A percentile compares a stretch with the other conserved stretches of the same genome.
Evolutionary conservation across 2,888 invertebrate species (phyloP).

Genomic region (Pediacus dermestoides): DNA sequence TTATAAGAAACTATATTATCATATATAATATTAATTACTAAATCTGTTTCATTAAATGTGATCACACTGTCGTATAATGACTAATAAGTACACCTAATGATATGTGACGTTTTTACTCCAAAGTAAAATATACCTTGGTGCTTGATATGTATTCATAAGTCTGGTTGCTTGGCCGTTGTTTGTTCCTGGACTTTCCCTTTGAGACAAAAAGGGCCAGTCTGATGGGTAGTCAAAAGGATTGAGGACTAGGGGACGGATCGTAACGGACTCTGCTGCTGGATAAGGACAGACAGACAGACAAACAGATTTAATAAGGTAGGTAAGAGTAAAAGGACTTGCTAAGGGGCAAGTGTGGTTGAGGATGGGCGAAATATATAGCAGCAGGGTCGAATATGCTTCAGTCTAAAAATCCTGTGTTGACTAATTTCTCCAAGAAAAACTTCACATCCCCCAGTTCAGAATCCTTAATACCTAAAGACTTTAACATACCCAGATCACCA

Average conservation of each 20-base stretch:
- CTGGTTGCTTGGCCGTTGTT: constrained; percentile 40
- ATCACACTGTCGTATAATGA: constrained; percentile 26
- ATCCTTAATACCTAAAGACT: constrained; percentile 91
- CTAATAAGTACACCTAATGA: constrained; percentile 37
- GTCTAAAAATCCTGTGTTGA: constrained; percentile 93
- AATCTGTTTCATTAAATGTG: constrained; percentile 25
- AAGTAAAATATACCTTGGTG: constrained; percentile 38
- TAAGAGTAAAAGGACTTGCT: constrained; percentile 70
- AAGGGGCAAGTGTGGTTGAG: constrained; percentile 60
- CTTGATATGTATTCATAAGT: constrained; percentile 47
- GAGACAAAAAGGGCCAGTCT: constrained; percentile 35
- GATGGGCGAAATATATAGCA: constrained; percentile 68
- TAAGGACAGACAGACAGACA: constrained; percentile 26
- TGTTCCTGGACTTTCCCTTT: constrained; percentile 29
- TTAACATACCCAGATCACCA: constrained; percentile 90
- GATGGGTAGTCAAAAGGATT: constrained; percentile 30
- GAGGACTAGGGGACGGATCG: constrained; percentile 39
- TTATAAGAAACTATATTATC: constrained; percentile 36
- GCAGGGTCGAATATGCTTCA: constrained; percentile 57
- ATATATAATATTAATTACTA: constrained; percentile 28
- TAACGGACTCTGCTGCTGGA: constrained; percentile 48
- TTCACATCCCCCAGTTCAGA: constrained; percentile 93
- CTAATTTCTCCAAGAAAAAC: constrained; percentile 92
- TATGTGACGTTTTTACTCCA: constrained; percentile 37
- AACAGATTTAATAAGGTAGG: constrained; percentile 40